These are phyloP conservation scores for Rhyzopertha dominica DNA, from an alignment of 1,140 invertebrate species.

Conservation along the genomic window DNA sequence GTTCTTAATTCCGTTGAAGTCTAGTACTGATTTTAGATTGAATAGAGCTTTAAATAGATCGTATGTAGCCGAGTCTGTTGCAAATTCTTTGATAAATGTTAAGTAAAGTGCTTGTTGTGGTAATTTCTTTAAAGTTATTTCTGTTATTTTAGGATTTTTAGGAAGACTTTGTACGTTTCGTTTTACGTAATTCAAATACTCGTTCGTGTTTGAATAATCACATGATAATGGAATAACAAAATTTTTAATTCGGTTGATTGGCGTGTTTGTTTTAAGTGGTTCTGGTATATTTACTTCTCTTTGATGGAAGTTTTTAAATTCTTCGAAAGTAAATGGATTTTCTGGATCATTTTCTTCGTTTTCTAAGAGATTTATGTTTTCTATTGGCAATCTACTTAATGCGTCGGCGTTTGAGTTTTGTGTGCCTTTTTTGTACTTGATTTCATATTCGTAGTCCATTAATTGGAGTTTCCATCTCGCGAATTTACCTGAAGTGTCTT, in stretches of 20 bases:
- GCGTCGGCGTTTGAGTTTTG: conserved; percentile 36
- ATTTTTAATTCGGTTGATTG: background rate
- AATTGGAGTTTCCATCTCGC: too few relatives aligned
- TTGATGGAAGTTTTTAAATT: background rate
- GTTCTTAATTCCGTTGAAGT: too few relatives aligned
- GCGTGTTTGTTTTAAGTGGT: background rate
- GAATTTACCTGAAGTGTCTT: too few relatives aligned
- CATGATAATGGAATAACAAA: too few relatives aligned
- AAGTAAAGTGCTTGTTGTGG: background rate
- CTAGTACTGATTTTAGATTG: background rate
- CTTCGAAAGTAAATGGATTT: background rate
- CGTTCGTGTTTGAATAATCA: background rate
- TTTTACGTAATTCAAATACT: conserved; percentile 5
- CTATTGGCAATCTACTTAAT: conserved; percentile 21
- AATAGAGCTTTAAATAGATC: background rate
- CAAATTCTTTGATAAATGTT: background rate
- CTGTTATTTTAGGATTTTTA: background rate
- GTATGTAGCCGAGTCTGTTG: background rate
- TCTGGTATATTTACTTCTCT: too few relatives aligned
- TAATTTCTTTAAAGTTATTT: background rate
- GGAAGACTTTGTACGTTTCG: background rate
- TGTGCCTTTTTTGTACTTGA: conserved; percentile 30
- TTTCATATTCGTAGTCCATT: too few relatives aligned
- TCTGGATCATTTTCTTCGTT: too few relatives aligned
- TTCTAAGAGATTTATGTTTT: background rate